These are phyloP conservation scores for Percina caprodes DNA, from an alignment of 2,113 vertebrate species.

Conservation along the genomic window DNA sequence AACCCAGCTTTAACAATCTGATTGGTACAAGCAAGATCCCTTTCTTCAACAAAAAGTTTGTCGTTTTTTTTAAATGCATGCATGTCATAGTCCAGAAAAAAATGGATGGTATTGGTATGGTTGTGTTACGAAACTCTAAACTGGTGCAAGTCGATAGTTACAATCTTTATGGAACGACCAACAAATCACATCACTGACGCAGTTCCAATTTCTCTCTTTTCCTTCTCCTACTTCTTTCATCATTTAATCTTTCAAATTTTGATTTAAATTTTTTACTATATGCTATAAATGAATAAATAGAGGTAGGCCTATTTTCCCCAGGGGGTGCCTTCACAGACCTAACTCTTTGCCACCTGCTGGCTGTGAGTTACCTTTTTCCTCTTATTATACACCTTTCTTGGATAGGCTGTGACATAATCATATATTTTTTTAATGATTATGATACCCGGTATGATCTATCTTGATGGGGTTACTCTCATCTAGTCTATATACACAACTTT, in stretches of 20 bases:
- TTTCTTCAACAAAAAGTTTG: neutral
- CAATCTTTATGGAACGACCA: neutral
- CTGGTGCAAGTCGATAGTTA: neutral
- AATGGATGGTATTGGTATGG: neutral
- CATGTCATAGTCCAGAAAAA: neutral
- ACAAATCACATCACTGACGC: neutral
- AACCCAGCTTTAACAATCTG: neutral
- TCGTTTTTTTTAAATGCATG: neutral
- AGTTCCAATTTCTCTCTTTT: neutral
- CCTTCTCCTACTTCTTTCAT: neutral
- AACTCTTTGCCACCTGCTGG: neutral
- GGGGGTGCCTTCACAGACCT: neutral
- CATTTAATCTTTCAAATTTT: neutral
- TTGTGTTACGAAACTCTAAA: neutral
- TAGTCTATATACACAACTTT: neutral
- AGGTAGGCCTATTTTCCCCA: neutral
- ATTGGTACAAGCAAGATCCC: neutral
- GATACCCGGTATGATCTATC: neutral
- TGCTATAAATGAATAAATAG: neutral
- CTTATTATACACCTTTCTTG: neutral
- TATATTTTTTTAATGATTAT: neutral
- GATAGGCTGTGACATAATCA: neutral
- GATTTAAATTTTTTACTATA: neutral
- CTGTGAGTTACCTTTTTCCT: neutral
- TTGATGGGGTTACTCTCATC: neutral